Evolutionary conservation across 2,888 invertebrate species (phyloP).

Genomic region (Metopia argyrocephala): DNA sequence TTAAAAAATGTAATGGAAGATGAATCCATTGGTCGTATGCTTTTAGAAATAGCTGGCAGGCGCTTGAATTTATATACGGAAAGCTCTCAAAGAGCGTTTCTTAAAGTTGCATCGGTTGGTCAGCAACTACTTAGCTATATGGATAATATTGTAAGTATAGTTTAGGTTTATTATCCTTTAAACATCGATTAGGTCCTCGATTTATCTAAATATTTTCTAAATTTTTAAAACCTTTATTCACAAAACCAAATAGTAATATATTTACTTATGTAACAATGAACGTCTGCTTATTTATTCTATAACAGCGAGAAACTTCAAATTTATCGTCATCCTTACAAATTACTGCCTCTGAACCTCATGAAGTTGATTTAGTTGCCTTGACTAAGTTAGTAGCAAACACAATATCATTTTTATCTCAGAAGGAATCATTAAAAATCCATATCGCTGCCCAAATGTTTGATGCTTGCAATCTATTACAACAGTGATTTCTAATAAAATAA

Average conservation of each 20-base stretch:
- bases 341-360: slow-evolving; percentile 72
- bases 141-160: slow-evolving; percentile 82
- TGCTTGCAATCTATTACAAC: slow-evolving; percentile 77
- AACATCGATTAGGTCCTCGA: slow-evolving; percentile 39
- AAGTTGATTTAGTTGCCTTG: slow-evolving; percentile 74
- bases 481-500: slow-evolving; percentile 55
- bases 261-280: background rate
- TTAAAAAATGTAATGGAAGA: slow-evolving; percentile 84
- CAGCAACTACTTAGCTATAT: slow-evolving; percentile 88
- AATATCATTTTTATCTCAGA: slow-evolving; percentile 77
- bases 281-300: background rate
- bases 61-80: slow-evolving; percentile 85
- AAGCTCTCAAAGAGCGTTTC: slow-evolving; percentile 81
- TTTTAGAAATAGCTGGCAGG: slow-evolving; percentile 90
- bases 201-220: background rate
- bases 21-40: slow-evolving; percentile 84
- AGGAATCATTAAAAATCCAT: slow-evolving; percentile 76
- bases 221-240: background rate
- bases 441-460: slow-evolving; percentile 80
- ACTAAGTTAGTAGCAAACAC: slow-evolving; percentile 77
- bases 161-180: slow-evolving; percentile 68
- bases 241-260: no score
- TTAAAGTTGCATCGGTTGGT: slow-evolving; percentile 87
- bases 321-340: slow-evolving; percentile 68
- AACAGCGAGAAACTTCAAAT: slow-evolving; percentile 61